phyloP scores from a whole-genome alignment of 2,797 vertebrate species.

The Hippoglossus hippoglossus region DNA sequence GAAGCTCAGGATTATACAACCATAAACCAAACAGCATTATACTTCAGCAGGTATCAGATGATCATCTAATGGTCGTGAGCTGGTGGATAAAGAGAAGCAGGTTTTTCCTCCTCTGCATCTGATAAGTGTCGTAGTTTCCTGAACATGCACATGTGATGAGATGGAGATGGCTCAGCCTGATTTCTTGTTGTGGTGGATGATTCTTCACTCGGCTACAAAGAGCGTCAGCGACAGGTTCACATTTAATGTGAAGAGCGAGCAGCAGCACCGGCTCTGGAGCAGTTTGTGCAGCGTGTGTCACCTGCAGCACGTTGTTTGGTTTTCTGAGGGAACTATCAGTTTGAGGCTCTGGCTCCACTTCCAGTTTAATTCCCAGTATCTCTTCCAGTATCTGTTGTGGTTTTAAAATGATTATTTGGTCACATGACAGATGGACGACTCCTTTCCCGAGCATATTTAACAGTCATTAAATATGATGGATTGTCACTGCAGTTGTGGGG shows the following conservation, averaged over 20 bases:
- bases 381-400: constrained; percentile 29
- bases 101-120: too few relatives aligned
- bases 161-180: background rate
- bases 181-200: background rate
- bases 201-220: background rate
- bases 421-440: constrained; percentile 35
- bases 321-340: constrained; percentile 18
- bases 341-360: constrained; percentile 28
- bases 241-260: background rate
- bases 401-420: constrained; percentile 18
- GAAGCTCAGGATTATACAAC: background rate
- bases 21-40: background rate
- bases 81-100: too few relatives aligned
- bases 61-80: background rate
- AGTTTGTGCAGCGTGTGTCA: constrained; percentile 14
- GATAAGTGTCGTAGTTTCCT: background rate
- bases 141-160: background rate
- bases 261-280: background rate
- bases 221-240: background rate
- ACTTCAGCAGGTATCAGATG: background rate
- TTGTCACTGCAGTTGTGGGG: constrained; percentile 11
- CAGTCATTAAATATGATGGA: constrained; percentile 18
- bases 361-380: constrained; percentile 27
- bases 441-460: constrained; percentile 8
- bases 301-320: constrained; percentile 23